phyloP scores from a whole-genome alignment of 2,888 invertebrate species.

The Cantharis rufa region DNA sequence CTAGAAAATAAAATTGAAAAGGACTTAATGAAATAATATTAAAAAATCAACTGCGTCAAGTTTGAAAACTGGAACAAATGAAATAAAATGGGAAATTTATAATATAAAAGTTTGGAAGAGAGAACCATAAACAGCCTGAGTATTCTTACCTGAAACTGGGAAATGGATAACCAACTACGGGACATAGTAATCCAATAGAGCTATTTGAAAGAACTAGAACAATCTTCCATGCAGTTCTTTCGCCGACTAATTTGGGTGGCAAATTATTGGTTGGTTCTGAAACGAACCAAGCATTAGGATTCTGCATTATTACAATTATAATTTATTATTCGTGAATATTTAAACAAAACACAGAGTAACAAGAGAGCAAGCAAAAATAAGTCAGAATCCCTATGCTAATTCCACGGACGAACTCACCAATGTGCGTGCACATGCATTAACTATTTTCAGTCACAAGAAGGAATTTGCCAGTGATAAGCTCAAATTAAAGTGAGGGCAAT shows the following conservation, averaged over 20 bases:
- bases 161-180: conserved; percentile 71
- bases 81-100: no score
- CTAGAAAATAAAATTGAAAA: conserved; percentile 43
- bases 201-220: conserved; percentile 59
- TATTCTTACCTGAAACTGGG: conserved; percentile 73
- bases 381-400: conserved; percentile 41
- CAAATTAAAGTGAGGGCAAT: no score
- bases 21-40: neutral
- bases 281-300: conserved; percentile 50
- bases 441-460: neutral
- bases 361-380: conserved; percentile 29
- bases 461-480: neutral
- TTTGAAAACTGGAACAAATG: neutral
- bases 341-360: neutral
- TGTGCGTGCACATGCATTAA: neutral
- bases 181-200: conserved; percentile 68
- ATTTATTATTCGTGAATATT: neutral
- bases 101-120: neutral
- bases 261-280: conserved; percentile 58
- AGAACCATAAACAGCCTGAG: neutral
- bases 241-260: conserved; percentile 56
- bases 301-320: conserved; percentile 30
- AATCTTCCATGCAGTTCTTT: conserved; percentile 63
- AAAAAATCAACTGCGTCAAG: neutral
- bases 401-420: neutral